Conservation (phyloP, 2,113 vertebrate species). For the Mormyrus iriodes region DNA sequence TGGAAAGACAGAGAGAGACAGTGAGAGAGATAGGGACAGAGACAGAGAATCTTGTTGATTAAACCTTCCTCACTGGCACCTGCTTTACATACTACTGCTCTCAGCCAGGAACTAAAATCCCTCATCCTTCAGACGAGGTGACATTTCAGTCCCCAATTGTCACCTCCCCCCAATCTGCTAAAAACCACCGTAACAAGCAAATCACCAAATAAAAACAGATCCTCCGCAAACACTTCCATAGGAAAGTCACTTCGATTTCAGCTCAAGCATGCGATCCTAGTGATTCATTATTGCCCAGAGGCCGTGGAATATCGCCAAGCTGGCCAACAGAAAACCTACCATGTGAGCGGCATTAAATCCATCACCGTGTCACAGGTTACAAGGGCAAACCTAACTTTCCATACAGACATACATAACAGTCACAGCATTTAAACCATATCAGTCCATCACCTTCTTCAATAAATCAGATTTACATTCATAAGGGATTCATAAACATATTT, state of each 20-base stretch:
- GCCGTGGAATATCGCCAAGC: neutral
- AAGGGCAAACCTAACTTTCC: neutral
- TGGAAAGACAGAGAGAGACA: neutral
- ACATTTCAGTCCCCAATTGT: neutral
- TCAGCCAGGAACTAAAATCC: neutral
- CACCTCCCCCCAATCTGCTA: neutral
- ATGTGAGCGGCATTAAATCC: neutral
- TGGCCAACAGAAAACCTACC: neutral
- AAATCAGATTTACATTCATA: neutral
- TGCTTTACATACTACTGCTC: neutral
- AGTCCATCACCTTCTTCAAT: neutral
- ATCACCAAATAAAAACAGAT: slow-evolving; percentile 22
- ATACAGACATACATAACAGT: neutral
- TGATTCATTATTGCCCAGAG: slow-evolving; percentile 27
- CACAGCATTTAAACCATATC: neutral
- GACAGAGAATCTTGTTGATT: neutral
- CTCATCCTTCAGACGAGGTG: neutral
- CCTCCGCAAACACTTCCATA: neutral
- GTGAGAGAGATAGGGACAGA: neutral
- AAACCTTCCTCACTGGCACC: neutral
- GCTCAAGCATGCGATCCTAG: slow-evolving; percentile 25
- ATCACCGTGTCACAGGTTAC: neutral
- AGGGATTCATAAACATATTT: neutral
- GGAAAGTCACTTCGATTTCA: slow-evolving; percentile 26
- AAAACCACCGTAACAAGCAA: slow-evolving; percentile 17